A percentile compares a stretch with the other conserved stretches of the same genome.
These are phyloP conservation scores for Molossus alvarezi DNA, from an alignment of 2,797 vertebrate species.

Conservation along the genomic window DNA sequence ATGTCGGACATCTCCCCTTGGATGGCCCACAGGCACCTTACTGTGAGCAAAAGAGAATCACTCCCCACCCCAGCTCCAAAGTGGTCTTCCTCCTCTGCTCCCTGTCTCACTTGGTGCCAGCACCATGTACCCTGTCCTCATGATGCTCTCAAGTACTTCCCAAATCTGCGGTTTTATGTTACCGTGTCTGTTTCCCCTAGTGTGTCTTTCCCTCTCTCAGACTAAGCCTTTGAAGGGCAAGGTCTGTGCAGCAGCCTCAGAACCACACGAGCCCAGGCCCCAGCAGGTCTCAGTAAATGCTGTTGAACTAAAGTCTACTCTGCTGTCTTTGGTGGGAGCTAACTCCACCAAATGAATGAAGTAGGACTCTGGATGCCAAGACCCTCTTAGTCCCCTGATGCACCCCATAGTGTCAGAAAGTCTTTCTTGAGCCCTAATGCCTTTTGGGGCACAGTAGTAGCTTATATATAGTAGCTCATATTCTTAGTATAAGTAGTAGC, in stretches of 20 bases:
- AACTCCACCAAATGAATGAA: conserved; percentile 38
- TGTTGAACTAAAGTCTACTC: conserved; percentile 35
- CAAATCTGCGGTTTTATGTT: conserved; percentile 76
- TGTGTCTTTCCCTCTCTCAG: conserved; percentile 67
- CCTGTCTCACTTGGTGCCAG: conserved; percentile 35
- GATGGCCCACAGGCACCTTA: background rate
- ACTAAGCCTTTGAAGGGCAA: conserved; percentile 69
- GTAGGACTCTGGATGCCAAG: conserved; percentile 54
- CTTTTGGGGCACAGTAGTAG: conserved; percentile 30
- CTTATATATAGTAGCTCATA: background rate
- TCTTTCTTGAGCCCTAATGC: conserved; percentile 63
- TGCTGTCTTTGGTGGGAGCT: conserved; percentile 42
- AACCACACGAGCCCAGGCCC: background rate
- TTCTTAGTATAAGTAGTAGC: background rate
- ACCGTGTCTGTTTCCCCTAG: background rate
- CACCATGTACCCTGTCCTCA: conserved; percentile 28
- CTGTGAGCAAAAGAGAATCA: conserved; percentile 49
- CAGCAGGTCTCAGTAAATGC: conserved; percentile 51
- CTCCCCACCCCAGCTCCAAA: background rate
- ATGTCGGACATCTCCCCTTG: conserved; percentile 8
- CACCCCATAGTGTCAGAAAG: background rate
- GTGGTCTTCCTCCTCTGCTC: conserved; percentile 41
- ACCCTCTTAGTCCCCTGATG: conserved; percentile 22
- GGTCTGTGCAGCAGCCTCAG: conserved; percentile 24
- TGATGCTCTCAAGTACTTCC: conserved; percentile 67